Evolutionary conservation across 2,113 vertebrate genomes (phyloP), one percentile per base, ranked within the genome.

Genomic region (Semnopithecus entellus): DNA sequence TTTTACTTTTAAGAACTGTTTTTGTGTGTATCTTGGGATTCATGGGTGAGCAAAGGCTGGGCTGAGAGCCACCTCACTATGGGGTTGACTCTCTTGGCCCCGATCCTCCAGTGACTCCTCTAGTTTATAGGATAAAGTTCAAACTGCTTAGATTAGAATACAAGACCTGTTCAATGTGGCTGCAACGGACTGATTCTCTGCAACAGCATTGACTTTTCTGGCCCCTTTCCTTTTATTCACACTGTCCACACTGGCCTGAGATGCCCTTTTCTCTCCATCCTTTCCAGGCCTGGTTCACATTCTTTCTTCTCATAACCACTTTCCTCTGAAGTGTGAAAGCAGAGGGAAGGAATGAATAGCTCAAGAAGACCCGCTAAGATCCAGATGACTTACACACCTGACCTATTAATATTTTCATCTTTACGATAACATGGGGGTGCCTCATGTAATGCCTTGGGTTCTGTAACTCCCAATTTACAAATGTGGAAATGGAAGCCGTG

Each of bases 91-190:
- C 32, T 6, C 48, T 38, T 82, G 88, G 38, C 85, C 57, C 61
- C 52, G 80, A 30, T 50, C 55, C 80, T 94, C 79, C 61, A 86
- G 76, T 0, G 9, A 32, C 93, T 72, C 61, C 88, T 73, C 4
- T 6, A 80, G 72, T 95, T 97, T 91, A 75, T 86, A 87, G 93
- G 94, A 95, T 89, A 79, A 97, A 97, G 95, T 96, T 94, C 93
- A 96, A 88, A 86, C 48, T 93, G 38, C 91, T 83, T 4, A 48
- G 72, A 32, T 78, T 96, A 88, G 90, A 92, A 96, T 95, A 45
- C 79, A 79, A 91, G 91, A 91, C 40, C 66, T 30, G 18, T 43
- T 93, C 91, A 88, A 50, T 72, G 78, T 73, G 72, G 95, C 84
- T 91, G 91, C 16, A 57, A 5, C 14, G 35, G 55, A 38, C 70